Evolutionary conservation across 1,140 invertebrate genomes (phyloP).

Genomic region (Zaprionus camerounensis): DNA sequence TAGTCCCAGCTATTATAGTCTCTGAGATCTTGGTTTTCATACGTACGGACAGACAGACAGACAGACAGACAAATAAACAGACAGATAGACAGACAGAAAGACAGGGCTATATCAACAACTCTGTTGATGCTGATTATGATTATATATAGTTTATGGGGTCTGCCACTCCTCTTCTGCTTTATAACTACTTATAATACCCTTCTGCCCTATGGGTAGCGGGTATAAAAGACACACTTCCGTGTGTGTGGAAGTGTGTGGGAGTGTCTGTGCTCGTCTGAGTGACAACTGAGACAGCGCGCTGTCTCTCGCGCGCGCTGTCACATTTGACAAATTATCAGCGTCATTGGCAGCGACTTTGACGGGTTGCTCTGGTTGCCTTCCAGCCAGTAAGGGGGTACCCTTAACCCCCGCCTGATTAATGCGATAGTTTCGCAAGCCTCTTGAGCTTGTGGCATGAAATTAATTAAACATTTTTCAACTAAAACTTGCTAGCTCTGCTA

Average conservation of each 20-base stretch:
- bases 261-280: conserved; percentile 39
- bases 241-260: conserved; percentile 11
- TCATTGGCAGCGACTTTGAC: conserved; percentile 78
- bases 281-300: conserved; percentile 52
- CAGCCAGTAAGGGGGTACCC: conserved; percentile 36
- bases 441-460: conserved; percentile 59
- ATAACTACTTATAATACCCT: no score
- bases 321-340: conserved; percentile 81
- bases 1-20: no score
- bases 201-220: no score
- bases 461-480: conserved; percentile 56
- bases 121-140: no score
- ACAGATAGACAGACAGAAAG: no score
- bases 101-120: no score
- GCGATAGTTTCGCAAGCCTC: conserved; percentile 69
- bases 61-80: no score
- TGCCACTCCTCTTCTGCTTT: no score
- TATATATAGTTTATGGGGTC: no score
- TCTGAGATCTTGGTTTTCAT: no score
- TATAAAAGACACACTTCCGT: neutral
- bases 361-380: conserved; percentile 40
- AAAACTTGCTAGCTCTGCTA: neutral
- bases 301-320: conserved; percentile 58
- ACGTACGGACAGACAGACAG: no score
- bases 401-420: conserved; percentile 68